Conservation (phyloP, 2,888 invertebrate species). For the Drosophila monieri region DNA sequence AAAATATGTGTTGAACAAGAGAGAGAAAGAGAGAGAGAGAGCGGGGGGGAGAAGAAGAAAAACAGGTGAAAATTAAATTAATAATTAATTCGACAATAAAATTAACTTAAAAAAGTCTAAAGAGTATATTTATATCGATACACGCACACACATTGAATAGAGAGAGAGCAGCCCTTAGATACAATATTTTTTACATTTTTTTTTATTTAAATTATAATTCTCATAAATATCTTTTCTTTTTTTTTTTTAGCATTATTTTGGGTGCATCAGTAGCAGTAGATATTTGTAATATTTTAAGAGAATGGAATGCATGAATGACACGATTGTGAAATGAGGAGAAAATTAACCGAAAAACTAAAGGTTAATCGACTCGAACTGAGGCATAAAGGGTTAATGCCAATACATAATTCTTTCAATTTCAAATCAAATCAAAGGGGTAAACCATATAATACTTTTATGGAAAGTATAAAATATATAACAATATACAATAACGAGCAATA, state of each 20-base stretch:
- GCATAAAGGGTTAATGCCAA: constrained; percentile 16
- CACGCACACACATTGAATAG: constrained; percentile 34
- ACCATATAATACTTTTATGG: background rate
- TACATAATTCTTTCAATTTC: constrained; percentile 2
- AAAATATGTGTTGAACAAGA: constrained; percentile 54
- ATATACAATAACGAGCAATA: constrained; percentile 36
- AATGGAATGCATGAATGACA: constrained; percentile 65
- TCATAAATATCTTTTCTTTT: constrained; percentile 29
- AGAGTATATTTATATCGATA: constrained; percentile 29
- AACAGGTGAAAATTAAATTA: constrained; percentile 58
- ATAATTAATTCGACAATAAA: constrained; percentile 43
- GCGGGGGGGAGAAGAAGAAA: constrained; percentile 15
- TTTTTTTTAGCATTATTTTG: constrained; percentile 29
- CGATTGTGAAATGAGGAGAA: constrained; percentile 55
- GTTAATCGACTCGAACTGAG: constrained; percentile 25
- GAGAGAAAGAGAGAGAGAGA: constrained; percentile 4
- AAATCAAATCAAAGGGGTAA: background rate
- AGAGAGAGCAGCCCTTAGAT: constrained; percentile 14
- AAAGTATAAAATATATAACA: constrained; percentile 8
- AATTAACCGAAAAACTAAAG: constrained; percentile 45
- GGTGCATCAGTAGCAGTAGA: constrained; percentile 34
- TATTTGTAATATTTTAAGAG: constrained; percentile 37
- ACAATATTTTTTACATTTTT: constrained; percentile 47
- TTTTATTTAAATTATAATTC: constrained; percentile 1
- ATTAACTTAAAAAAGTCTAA: constrained; percentile 2